Evolutionary conservation across 2,888 invertebrate species (phyloP).

Genomic region (Podotricha telesiphe): DNA sequence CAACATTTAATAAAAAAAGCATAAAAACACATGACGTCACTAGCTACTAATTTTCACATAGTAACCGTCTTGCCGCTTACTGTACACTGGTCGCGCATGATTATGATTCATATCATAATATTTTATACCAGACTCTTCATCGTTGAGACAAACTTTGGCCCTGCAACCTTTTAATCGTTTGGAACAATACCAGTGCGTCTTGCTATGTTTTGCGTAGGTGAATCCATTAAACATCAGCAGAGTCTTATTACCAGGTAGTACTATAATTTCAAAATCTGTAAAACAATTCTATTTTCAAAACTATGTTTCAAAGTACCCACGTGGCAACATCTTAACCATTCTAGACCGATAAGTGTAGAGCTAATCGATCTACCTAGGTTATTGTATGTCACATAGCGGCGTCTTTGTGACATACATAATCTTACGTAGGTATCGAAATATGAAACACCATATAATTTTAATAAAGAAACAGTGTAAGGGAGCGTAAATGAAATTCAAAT

Average conservation of each 20-base stretch:
- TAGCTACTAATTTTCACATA: slow-evolving; percentile 52
- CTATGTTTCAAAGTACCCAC: neutral
- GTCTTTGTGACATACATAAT: too few species aligned
- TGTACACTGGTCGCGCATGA: slow-evolving; percentile 54
- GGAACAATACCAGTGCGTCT: slow-evolving; percentile 55
- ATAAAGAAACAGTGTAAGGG: too few species aligned
- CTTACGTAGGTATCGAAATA: too few species aligned
- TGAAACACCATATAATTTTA: too few species aligned
- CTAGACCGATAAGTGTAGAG: too few species aligned
- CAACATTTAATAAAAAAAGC: neutral
- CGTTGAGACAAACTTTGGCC: slow-evolving; percentile 50
- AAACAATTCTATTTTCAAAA: neutral
- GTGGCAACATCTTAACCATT: neutral
- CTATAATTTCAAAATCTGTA: slow-evolving; percentile 40
- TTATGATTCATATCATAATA: slow-evolving; percentile 50
- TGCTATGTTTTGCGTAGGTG: slow-evolving; percentile 50
- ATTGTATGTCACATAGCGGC: too few species aligned
- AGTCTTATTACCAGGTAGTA: slow-evolving; percentile 34
- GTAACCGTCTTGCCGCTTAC: slow-evolving; percentile 42
- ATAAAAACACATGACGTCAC: neutral
- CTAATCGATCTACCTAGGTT: too few species aligned
- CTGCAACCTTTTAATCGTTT: slow-evolving; percentile 53
- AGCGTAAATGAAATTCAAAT: neutral
- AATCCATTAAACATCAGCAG: slow-evolving; percentile 49
- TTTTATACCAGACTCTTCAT: slow-evolving; percentile 44